A percentile compares a stretch with the other conserved stretches of the same genome.
These are phyloP conservation scores for Miltochrista miniata DNA, from an alignment of 2,888 invertebrate genomes.

Conservation along the genomic window DNA sequence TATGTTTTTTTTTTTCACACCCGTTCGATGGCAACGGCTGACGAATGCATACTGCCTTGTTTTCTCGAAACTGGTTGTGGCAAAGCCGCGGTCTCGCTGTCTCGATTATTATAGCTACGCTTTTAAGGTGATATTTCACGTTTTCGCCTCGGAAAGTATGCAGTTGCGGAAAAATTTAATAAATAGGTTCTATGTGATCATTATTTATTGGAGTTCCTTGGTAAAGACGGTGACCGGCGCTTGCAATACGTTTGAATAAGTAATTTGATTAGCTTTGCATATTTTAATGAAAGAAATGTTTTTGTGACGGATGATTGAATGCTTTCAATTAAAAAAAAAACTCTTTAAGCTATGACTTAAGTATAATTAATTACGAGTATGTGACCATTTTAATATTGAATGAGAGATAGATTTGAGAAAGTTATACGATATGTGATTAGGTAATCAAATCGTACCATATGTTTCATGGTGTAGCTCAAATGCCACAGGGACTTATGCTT, in stretches of 20 bases:
- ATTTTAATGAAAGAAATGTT: background rate
- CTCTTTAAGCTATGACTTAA: too few species aligned
- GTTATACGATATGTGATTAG: too few species aligned
- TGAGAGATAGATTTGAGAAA: too few species aligned
- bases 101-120: constrained; percentile 57
- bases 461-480: too few species aligned
- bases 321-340: too few species aligned
- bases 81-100: constrained; percentile 52
- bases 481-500: too few species aligned
- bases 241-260: background rate
- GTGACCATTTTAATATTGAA: too few species aligned
- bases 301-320: background rate
- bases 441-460: too few species aligned
- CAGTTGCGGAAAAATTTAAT: constrained; percentile 62
- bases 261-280: constrained; percentile 2
- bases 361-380: too few species aligned
- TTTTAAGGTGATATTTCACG: constrained; percentile 44
- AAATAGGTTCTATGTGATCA: constrained; percentile 31
- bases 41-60: constrained; percentile 59
- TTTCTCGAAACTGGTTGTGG: constrained; percentile 68
- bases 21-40: constrained; percentile 47
- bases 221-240: background rate
- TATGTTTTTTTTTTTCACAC: constrained; percentile 23
- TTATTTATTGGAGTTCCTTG: constrained; percentile 32
- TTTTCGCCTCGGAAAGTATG: constrained; percentile 59